Conservation (phyloP, 2,797 vertebrate genomes). For the Tragelaphus eurycerus region DNA sequence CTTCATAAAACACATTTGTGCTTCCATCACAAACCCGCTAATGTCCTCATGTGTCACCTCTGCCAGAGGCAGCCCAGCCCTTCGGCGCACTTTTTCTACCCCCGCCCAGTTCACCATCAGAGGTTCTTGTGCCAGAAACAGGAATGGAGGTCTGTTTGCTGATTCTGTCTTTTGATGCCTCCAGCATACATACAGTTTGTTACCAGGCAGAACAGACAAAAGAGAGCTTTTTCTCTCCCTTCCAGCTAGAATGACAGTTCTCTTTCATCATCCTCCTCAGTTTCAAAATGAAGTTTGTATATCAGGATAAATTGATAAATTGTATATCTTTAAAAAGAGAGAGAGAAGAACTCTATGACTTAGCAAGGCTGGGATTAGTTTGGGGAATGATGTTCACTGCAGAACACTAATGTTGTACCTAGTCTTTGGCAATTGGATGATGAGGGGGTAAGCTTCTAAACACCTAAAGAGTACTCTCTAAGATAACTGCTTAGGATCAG, state of each 20-base stretch:
- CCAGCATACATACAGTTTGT: not conserved
- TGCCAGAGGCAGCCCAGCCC: not conserved
- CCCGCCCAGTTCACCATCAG: not conserved
- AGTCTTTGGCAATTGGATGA: not conserved
- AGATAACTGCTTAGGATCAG: not conserved
- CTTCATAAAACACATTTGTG: conserved; percentile 68
- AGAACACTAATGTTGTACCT: not conserved
- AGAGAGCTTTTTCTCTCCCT: not conserved
- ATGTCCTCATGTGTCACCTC: conserved; percentile 23
- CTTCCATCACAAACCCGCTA: conserved; percentile 45
- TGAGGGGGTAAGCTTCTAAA: not conserved
- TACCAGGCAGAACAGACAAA: not conserved
- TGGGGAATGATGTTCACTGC: not conserved
- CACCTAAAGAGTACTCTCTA: not conserved
- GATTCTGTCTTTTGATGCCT: conserved; percentile 42
- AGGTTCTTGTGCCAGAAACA: not conserved
- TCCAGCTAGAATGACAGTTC: not conserved
- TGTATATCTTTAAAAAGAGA: not conserved
- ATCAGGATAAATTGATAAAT: conserved; percentile 7
- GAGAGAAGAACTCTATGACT: not conserved
- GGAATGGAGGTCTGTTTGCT: not conserved
- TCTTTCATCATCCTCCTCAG: conserved; percentile 18
- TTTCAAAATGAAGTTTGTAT: conserved; percentile 26
- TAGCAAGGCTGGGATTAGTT: not conserved
- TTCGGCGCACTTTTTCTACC: not conserved